Evolutionary conservation across 1,140 invertebrate genomes (phyloP).

Genomic region (Drosophila asahinai): DNA sequence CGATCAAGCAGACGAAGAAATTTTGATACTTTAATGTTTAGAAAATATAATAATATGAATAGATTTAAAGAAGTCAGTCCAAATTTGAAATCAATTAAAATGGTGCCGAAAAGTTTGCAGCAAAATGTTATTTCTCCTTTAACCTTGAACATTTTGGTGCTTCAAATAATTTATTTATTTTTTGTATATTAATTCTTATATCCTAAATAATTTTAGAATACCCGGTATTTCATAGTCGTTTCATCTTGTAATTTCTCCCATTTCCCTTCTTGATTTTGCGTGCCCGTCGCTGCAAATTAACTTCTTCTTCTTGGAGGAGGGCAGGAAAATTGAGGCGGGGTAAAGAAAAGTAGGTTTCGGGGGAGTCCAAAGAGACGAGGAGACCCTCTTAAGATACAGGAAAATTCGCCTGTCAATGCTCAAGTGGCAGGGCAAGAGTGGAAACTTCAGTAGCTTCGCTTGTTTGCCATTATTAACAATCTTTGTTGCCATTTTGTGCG

Average conservation of each 20-base stretch:
- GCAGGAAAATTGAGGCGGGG: background rate
- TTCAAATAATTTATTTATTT: background rate
- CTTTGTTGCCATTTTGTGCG: constrained; percentile 73
- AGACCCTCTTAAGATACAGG: constrained; percentile 38
- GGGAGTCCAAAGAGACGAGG: background rate
- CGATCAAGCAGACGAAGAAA: too few species aligned
- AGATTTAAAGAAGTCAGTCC: rapidly evolving
- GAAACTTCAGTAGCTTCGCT: constrained; percentile 67
- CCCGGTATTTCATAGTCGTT: constrained; percentile 4
- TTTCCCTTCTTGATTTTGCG: constrained; percentile 40
- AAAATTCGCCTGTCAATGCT: constrained; percentile 58
- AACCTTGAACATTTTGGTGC: background rate
- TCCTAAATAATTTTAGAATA: background rate
- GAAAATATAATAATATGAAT: too few species aligned
- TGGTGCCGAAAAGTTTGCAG: too few species aligned
- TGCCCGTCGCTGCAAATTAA: constrained; percentile 67
- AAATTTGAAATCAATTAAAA: background rate
- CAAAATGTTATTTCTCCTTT: too few species aligned
- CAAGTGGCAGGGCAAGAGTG: constrained; percentile 52
- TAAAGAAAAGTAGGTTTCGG: background rate
- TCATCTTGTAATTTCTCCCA: background rate
- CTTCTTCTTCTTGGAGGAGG: constrained; percentile 46
- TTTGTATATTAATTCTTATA: background rate
- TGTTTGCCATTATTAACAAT: constrained; percentile 84
- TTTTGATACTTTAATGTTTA: too few species aligned